Base-by-base conservation (phyloP, 2,797 vertebrate genomes). In the Chaenodraco wilsoni region DNA sequence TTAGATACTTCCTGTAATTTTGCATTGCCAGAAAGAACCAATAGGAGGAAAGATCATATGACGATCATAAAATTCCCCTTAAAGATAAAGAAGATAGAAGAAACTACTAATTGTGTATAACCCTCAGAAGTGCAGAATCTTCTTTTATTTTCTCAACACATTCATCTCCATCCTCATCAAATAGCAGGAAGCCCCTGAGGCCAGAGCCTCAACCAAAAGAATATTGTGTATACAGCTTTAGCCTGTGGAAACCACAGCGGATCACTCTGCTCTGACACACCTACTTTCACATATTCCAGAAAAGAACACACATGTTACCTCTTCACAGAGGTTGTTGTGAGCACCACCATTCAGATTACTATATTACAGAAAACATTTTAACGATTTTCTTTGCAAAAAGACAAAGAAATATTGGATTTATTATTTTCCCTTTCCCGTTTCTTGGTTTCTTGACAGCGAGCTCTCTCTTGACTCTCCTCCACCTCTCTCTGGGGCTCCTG, bases 401-500 rank as follows among this genome's bases (percentile, higher is more conserved):
- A 43, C 10, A 63, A 43, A 70, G 14, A 41, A 9, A 31, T 45
- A 11, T 37, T 27, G 11, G 14, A 45, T 54, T 44, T 37, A 45
- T 19, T 45, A 33, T 33, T 12, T 9, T 4, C 3, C 4, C 12
- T 69, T 52, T 55, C 13, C n/a, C n/a, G 52, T 37, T 65, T 66
- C 43, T 74, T 40, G 51, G 62, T 78, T 51, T 82, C 57, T 69
- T 65, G 19, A 62, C 54, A 69, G 48, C 54, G 45, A 48, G 27
- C 33, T 83, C 83, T 82, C 48, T 60, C 73, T 77, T 69, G 11
- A 69, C 82, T 87, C 73, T 74, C 65, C 67, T 71, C 79, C 66
- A 72, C 63, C 64, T 89, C 74, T 84, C 59, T 93, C 86, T 66
- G 86, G 81, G 81, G 84, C 92, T 93, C 79, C 73, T 91, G 95